phyloP scores from a whole-genome alignment of 2,888 invertebrate species.

The Eupeodes luniger region DNA sequence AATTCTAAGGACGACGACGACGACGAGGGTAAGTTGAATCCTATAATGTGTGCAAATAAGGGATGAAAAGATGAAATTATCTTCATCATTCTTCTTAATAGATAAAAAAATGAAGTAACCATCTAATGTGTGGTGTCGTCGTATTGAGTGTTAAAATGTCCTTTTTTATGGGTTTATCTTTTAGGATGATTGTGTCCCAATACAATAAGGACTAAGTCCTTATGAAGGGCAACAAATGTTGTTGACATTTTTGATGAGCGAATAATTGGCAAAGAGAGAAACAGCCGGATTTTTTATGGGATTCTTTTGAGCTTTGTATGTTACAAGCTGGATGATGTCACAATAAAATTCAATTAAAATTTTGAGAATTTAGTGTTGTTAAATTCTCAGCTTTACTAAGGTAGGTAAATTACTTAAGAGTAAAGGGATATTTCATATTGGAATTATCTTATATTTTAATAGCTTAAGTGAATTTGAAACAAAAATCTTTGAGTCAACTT shows the following conservation, averaged over 20 bases:
- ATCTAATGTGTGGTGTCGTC: conserved; percentile 34
- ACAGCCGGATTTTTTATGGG: conserved; percentile 37
- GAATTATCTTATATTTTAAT: too few species aligned
- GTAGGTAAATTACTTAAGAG: background rate
- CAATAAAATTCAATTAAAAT: conserved; percentile 13
- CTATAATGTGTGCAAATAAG: conserved; percentile 20
- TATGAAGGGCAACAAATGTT: conserved; percentile 52
- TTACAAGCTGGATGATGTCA: conserved; percentile 13
- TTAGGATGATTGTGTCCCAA: conserved; percentile 35
- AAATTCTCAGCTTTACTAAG: too few species aligned
- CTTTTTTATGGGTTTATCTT: conserved; percentile 45
- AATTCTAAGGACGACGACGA: background rate
- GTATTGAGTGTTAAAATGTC: conserved; percentile 34
- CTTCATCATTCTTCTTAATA: background rate
- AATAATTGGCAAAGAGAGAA: conserved; percentile 39
- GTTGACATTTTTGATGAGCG: conserved; percentile 64
- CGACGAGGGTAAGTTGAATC: conserved; percentile 26
- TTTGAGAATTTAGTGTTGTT: background rate
- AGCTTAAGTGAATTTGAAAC: too few species aligned
- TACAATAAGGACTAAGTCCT: conserved; percentile 43
- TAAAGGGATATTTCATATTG: too few species aligned
- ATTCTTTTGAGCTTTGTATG: conserved; percentile 12
- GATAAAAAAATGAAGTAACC: conserved; percentile 17
- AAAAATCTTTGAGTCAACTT: too few species aligned
- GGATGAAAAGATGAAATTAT: conserved; percentile 28